Evolutionary conservation across 2,797 vertebrate species (phyloP), one percentile per base, ranked within the genome.

Genomic region (Nasua narica): DNA sequence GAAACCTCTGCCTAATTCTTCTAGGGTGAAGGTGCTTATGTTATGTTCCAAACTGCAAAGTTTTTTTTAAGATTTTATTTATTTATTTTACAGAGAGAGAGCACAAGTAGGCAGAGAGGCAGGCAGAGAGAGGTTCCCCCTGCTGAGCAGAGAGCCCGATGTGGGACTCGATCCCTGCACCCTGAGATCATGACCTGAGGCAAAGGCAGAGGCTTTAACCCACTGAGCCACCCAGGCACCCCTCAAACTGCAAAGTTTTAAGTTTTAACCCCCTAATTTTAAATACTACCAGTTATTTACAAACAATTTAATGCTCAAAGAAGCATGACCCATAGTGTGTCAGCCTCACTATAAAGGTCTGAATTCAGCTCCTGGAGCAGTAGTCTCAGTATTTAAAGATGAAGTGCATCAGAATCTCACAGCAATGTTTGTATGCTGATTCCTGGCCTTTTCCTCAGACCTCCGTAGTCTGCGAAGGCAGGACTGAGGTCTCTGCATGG

Each of bases 281-380:
- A 69, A 54, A 70, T 46, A 76, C 48, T 83, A n/a, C 43, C 23
- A 32, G 65, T 74, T 70, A 65, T 78, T 90, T 95, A 58, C 58
- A 93, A 96, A 70, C 76, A n/a, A 78, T 95, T 78, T 70, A 32
- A 58, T 70, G 56, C 81, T 92, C 48, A 50, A 48, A 74, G 43
- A 95, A 74, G 54, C 54, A 70, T 2, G 40, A 5, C 46, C 14
- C 5, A 2, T 11, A 43, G 43, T 11, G 3, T 43, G 60, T n/a
- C 48, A 79, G 37, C 56, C 46, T 91, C 6, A 3, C n/a, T 32
- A 50, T 50, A 19, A 62, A 81, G 79, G 16, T 76, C 93, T 52
- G n/a, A 54, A 54, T 90, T 52, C 43, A 86, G 37, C 23, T 29
- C 18, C 65, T 37, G 32, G 43, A 65, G 37, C 7, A 12, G 4